Conservation (phyloP, 2,113 vertebrate genomes). For the Petrocephalus microphthalmus region DNA sequence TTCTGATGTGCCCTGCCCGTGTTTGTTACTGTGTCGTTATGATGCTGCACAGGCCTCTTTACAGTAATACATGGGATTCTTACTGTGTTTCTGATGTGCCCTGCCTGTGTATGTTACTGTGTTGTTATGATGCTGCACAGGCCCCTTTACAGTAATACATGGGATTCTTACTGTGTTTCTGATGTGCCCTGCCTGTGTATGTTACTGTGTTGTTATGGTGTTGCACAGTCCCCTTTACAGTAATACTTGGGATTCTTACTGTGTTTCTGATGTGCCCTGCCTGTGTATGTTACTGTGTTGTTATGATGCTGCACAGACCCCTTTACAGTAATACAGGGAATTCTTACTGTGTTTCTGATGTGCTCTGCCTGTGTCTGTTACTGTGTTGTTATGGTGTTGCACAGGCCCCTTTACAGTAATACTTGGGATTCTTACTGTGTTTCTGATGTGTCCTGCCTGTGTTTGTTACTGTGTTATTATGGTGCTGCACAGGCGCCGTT, state of each 20-base stretch:
- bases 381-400: no score
- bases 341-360: not conserved
- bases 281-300: not conserved
- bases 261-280: not conserved
- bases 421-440: not conserved
- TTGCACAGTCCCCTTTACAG: no score
- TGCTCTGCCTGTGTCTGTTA: constrained; percentile 18
- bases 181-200: no score
- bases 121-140: no score
- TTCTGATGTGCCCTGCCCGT: no score
- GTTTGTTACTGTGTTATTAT: not conserved
- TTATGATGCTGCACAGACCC: not conserved
- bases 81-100: no score
- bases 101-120: no score
- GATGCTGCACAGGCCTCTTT: no score
- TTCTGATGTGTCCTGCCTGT: not conserved
- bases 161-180: no score
- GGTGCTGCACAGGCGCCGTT: not conserved
- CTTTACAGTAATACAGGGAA: not conserved
- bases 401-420: not conserved
- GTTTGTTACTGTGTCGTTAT: no score
- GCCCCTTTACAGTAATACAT: no score
- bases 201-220: not conserved
- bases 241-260: not conserved
- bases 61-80: no score